These are phyloP conservation scores for Haliaeetus leucogaster DNA, from an alignment of 2,113 vertebrate genomes.

Conservation along the genomic window DNA sequence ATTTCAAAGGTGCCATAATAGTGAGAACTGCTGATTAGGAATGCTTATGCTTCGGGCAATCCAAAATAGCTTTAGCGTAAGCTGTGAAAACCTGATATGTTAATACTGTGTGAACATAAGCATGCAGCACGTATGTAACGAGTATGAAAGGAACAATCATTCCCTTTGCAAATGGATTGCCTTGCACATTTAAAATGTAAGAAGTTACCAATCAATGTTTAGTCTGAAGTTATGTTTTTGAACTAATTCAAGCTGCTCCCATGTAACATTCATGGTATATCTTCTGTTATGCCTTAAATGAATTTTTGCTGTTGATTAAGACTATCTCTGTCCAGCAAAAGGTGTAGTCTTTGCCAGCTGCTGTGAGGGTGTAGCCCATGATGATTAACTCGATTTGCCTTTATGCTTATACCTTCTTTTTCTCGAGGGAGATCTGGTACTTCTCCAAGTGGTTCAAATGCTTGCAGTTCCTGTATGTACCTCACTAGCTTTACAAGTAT, in stretches of 20 bases:
- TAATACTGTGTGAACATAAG: not conserved
- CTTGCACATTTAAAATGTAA: not conserved
- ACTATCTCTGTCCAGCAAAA: constrained; percentile 44
- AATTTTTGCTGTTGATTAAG: constrained; percentile 63
- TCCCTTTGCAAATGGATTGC: not conserved
- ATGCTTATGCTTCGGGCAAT: not conserved
- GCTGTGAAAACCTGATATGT: not conserved
- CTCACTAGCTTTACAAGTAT: not conserved
- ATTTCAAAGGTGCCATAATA: not conserved
- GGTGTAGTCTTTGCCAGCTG: constrained; percentile 34
- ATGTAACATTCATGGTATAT: not conserved
- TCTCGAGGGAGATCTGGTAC: not conserved
- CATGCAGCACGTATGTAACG: not conserved
- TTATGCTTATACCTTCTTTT: not conserved
- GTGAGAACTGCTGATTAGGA: not conserved
- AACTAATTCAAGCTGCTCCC: not conserved
- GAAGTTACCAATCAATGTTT: not conserved
- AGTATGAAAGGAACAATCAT: not conserved
- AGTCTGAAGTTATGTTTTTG: not conserved
- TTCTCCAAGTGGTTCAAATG: not conserved
- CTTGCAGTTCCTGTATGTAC: not conserved
- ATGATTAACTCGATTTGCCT: not conserved
- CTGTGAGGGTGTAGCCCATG: constrained; percentile 28
- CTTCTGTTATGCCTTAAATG: constrained; percentile 35
- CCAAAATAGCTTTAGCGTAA: not conserved